Percentiles rank a stretch among this genome's conserved stretches.
These are phyloP conservation scores for Epinephelus cyanopodus DNA, from an alignment of 2,113 vertebrate genomes.

Conservation along the genomic window DNA sequence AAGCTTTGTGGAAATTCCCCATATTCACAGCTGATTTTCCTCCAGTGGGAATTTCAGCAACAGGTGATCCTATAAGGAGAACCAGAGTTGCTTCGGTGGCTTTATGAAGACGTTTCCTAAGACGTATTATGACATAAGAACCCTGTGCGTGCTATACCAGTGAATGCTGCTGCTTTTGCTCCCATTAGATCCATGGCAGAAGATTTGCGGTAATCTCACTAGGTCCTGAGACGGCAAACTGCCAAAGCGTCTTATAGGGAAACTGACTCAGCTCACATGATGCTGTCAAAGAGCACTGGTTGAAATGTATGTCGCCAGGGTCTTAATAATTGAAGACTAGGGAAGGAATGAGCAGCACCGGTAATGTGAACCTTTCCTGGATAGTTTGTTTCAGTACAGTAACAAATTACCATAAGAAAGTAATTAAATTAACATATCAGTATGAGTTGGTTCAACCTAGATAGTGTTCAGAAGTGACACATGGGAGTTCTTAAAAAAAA, in stretches of 20 bases:
- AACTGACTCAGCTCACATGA: constrained; percentile 13
- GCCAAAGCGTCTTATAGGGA: constrained; percentile 19
- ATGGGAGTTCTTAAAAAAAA: background rate
- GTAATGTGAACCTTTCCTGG: background rate
- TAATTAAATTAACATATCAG: background rate
- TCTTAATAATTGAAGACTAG: background rate
- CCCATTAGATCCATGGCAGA: background rate
- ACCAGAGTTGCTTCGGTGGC: background rate
- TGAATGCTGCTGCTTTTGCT: constrained; percentile 9
- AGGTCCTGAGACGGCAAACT: constrained; percentile 6
- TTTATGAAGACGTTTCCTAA: background rate
- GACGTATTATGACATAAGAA: constrained; percentile 6
- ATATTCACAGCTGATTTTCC: background rate
- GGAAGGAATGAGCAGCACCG: background rate
- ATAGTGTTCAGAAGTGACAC: background rate
- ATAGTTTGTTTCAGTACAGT: background rate
- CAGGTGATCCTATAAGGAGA: constrained; percentile 1
- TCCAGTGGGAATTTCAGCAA: constrained; percentile 16
- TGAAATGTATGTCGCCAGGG: background rate
- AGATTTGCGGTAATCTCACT: constrained; percentile 34
- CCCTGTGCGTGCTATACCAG: background rate
- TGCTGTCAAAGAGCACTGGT: background rate
- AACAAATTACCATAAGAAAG: constrained; percentile 1
- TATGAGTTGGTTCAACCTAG: background rate
- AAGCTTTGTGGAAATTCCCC: background rate